A percentile compares a stretch with the other conserved stretches of the same genome.
phyloP scores from a whole-genome alignment of 2,888 invertebrate species.

The Heterodera filipjevi region DNA sequence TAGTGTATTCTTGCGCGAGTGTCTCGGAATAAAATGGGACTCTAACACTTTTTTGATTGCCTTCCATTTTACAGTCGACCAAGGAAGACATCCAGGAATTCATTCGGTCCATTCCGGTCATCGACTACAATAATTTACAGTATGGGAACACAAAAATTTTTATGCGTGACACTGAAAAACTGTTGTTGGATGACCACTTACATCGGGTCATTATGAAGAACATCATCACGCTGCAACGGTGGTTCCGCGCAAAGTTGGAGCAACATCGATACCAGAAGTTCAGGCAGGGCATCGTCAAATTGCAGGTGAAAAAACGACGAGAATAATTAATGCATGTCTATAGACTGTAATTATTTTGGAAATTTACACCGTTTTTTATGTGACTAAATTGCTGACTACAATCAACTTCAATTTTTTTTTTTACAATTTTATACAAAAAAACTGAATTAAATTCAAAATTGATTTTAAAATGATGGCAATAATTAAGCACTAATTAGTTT shows the following conservation, averaged over 20 bases:
- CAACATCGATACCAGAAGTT: slow-evolving; percentile 78
- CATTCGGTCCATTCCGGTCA: slow-evolving; percentile 76
- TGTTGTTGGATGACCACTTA: slow-evolving; percentile 84
- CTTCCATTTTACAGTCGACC: slow-evolving; percentile 73
- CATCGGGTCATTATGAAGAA: slow-evolving; percentile 86
- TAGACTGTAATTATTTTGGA: too few relatives aligned
- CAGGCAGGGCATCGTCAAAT: slow-evolving; percentile 75
- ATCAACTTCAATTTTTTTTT: too few relatives aligned
- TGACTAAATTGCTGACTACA: too few relatives aligned
- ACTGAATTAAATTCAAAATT: too few relatives aligned
- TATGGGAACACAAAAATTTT: slow-evolving; percentile 85
- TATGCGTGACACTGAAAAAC: slow-evolving; percentile 88
- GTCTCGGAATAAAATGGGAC: too few relatives aligned
- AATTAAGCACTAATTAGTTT: too few relatives aligned
- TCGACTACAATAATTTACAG: slow-evolving; percentile 84
- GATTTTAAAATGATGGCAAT: too few relatives aligned
- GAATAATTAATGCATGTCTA: too few relatives aligned
- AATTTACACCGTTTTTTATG: too few relatives aligned
- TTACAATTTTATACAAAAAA: too few relatives aligned
- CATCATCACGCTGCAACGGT: slow-evolving; percentile 84
- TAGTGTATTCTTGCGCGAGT: too few relatives aligned
- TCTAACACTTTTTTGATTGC: too few relatives aligned
- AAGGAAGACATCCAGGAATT: slow-evolving; percentile 84
- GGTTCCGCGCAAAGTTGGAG: slow-evolving; percentile 79
- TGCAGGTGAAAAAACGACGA: slow-evolving; percentile 72